Percentiles rank a stretch among this genome's conserved stretches.
These are phyloP conservation scores for Drosophila glabriapex DNA, from an alignment of 2,888 invertebrate genomes.

Conservation along the genomic window DNA sequence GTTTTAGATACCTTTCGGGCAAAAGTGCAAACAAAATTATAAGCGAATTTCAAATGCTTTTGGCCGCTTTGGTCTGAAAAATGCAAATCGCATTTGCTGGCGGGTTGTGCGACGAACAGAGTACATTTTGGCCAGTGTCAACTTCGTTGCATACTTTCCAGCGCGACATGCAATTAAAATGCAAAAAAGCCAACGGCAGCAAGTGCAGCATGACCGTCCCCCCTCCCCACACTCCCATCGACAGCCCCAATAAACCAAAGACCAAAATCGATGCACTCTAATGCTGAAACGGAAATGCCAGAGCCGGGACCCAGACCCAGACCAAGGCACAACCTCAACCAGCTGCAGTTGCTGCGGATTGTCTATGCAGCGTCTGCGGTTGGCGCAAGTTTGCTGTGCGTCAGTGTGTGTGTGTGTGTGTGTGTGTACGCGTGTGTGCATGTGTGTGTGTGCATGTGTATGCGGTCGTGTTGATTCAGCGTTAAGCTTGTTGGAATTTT, in stretches of 20 bases:
- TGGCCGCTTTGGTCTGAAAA: constrained; percentile 59
- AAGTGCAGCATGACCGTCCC: constrained; percentile 1
- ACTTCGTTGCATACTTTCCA: constrained; percentile 73
- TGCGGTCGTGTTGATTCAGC: constrained; percentile 67
- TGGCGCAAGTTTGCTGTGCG: constrained; percentile 60
- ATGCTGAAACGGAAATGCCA: constrained; percentile 64
- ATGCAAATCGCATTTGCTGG: constrained; percentile 77
- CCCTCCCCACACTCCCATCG: not conserved
- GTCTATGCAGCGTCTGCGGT: constrained; percentile 76
- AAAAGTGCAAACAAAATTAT: constrained; percentile 74
- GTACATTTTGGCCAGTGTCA: constrained; percentile 39
- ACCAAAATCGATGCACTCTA: constrained; percentile 76
- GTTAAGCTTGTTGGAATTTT: constrained; percentile 79
- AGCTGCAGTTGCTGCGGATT: constrained; percentile 45
- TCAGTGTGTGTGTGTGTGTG: constrained; percentile 11
- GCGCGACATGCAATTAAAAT: constrained; percentile 81
- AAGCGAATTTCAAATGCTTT: constrained; percentile 72
- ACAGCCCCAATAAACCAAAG: constrained; percentile 52
- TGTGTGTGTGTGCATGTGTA: constrained; percentile 24
- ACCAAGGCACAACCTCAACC: constrained; percentile 37
- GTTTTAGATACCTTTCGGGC: constrained; percentile 44
- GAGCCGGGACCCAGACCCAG: not conserved
- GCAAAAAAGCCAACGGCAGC: constrained; percentile 71
- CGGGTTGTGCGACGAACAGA: not conserved
- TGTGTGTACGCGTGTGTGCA: not conserved